Evolutionary conservation across 2,888 invertebrate genomes (phyloP).

Genomic region (Penaeus monodon): DNA sequence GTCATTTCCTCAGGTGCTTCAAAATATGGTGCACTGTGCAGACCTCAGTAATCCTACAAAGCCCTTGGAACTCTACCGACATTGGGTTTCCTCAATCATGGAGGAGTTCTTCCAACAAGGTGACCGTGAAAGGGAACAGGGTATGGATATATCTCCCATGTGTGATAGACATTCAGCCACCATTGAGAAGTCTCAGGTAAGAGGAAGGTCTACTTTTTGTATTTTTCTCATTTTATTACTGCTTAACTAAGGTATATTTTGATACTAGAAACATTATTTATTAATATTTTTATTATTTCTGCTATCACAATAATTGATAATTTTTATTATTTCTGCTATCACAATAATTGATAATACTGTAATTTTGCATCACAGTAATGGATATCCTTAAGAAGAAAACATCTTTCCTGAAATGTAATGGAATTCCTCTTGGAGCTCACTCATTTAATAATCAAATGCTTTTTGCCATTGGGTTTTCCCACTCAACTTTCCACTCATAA

Average conservation of each 20-base stretch:
- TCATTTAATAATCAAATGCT: not conserved
- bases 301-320: no score
- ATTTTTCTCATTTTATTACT: not conserved
- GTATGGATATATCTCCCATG: slow-evolving; percentile 99
- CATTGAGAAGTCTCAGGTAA: slow-evolving; percentile 94
- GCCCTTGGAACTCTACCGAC: slow-evolving; percentile 91
- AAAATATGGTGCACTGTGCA: slow-evolving; percentile 99
- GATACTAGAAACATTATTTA: not conserved
- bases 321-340: not conserved
- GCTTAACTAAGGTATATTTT: not conserved
- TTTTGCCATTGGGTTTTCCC: not conserved
- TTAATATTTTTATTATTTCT: not conserved
- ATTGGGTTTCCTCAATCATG: slow-evolving; percentile 96
- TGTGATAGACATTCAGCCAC: slow-evolving; percentile 97
- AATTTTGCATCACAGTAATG: not conserved
- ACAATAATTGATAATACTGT: no score
- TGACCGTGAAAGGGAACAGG: slow-evolving; percentile 93
- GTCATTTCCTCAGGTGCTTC: slow-evolving; percentile 80
- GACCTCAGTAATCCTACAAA: slow-evolving; percentile 94
- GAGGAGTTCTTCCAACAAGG: slow-evolving; percentile 99
- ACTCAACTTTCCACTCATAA: slow-evolving; percentile 1
- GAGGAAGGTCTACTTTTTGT: not conserved
- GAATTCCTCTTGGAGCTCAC: no score
- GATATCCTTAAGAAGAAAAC: not conserved
- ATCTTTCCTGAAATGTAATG: no score